Evolutionary conservation across 37 sponge, comb jelly and placozoan species (phyloP), one percentile per base, ranked within the genome.

Genomic region (Halisarca cf. caerulea): DNA sequence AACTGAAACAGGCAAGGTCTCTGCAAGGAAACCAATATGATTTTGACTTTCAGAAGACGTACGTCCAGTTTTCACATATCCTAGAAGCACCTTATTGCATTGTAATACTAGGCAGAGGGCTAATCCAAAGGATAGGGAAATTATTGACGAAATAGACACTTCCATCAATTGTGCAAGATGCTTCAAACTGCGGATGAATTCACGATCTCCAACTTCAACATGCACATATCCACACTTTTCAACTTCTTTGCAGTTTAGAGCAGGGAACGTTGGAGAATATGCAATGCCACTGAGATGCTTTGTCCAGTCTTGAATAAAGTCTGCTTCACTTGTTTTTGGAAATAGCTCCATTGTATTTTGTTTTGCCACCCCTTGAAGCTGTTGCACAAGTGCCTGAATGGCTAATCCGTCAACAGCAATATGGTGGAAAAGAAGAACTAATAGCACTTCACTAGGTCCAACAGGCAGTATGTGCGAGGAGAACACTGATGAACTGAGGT

Each of bases 401-500:
- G 86, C 58, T 32, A 43, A 33, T 27, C 86, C 86, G 44, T 86
- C 86, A 14, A 54, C 55, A 51, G 42, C 54, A 32, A 86, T 79
- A 37, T 86, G 86, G 39, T 86, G 86, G 47, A 86, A 79, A n/a
- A 40, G 77, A 2, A 74, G 42, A 32, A 74, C 23, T 21, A 74
- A 42, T 41, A 74, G 42, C 77, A 74, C 42, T 37, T 74, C 45
- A 21, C 24, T 37, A n/a, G 15, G 8, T 15, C 25, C n/a, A 3
- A 41, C 42, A 36, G 32, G 21, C 9, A 74, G 43, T 40, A 41
- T 20, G 1, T 68, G 30, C 33, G 35, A 34, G 2, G 11, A 34
- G 35, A 68, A 68, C 17, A 68, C 69, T 32, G 69, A 68, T 68
- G 35, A 34, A 17, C 33, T 27, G 4, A 68, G 30, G 69, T 68